A percentile compares a stretch with the other conserved stretches of the same genome.
Conservation (phyloP, 1,140 invertebrate species). For the Goniozus legneri region DNA sequence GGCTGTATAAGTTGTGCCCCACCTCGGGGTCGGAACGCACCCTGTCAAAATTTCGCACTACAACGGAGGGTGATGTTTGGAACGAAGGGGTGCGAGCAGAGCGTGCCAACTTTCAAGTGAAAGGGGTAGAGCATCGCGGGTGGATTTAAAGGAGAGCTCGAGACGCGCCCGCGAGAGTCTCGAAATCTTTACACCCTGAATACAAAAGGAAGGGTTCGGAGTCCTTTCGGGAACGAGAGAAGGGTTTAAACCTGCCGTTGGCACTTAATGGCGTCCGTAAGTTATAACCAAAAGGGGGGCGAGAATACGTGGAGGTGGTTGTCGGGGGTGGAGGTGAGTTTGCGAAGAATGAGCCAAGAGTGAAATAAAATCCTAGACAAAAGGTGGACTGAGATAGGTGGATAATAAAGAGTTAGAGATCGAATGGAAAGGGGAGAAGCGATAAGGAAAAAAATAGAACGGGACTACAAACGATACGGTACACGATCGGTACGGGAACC, state of each 20-base stretch:
- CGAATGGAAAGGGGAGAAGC: not conserved
- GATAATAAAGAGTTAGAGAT: slow-evolving; percentile 11
- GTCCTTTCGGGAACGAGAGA: slow-evolving; percentile 7
- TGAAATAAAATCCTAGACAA: slow-evolving; percentile 3
- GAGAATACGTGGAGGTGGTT: not conserved
- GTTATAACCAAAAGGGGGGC: slow-evolving; percentile 20
- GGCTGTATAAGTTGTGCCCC: too few relatives aligned
- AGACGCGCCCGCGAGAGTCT: slow-evolving; percentile 8
- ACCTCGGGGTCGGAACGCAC: too few relatives aligned
- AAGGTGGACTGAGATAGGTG: slow-evolving; percentile 11
- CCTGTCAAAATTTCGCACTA: slow-evolving; percentile 20
- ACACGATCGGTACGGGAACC: too few relatives aligned
- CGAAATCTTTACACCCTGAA: slow-evolving; percentile 29
- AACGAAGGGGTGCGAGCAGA: too few relatives aligned
- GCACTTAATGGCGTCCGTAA: slow-evolving; percentile 35
- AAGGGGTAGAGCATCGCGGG: slow-evolving; percentile 13
- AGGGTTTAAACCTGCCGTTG: slow-evolving; percentile 30
- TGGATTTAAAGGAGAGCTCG: too few relatives aligned
- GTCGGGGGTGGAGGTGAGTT: not conserved
- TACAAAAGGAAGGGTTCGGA: slow-evolving; percentile 24
- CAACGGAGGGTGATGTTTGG: slow-evolving; percentile 10
- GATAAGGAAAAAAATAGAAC: not conserved
- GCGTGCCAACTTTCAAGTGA: slow-evolving; percentile 16
- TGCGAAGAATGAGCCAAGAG: slow-evolving; percentile 13
- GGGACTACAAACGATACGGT: not conserved